A percentile compares a stretch with the other conserved stretches of the same genome.
Conservation (phyloP, 1,140 invertebrate species). For the Euura lappo region DNA sequence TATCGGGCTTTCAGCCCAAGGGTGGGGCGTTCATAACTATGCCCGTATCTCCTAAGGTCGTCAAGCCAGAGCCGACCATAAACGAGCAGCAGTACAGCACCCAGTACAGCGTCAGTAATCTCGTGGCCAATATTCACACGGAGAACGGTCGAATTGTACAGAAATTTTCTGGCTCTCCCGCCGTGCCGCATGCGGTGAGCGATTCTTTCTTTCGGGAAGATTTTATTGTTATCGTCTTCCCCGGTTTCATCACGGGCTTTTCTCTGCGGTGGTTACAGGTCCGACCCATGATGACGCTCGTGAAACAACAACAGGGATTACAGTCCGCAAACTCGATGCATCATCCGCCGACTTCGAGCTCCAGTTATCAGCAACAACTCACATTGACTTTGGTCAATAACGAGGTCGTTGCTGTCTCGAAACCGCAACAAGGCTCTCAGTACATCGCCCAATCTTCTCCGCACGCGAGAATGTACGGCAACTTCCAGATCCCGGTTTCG, state of each 20-base stretch:
- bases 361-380: constrained; percentile 50
- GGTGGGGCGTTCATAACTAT: constrained; percentile 89
- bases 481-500: constrained; percentile 57
- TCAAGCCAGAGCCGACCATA: constrained; percentile 50
- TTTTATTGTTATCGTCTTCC: background rate
- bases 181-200: constrained; percentile 54
- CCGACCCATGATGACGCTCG: constrained; percentile 57
- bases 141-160: constrained; percentile 51
- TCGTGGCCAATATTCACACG: constrained; percentile 47
- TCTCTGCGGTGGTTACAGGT: constrained; percentile 50
- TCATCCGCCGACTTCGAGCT: constrained; percentile 48
- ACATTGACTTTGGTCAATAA: constrained; percentile 56
- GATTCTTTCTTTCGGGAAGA: background rate
- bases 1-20: constrained; percentile 84
- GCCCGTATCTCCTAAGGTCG: constrained; percentile 70
- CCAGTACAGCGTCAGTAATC: constrained; percentile 54
- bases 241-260: constrained; percentile 8
- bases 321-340: constrained; percentile 53
- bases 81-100: constrained; percentile 53
- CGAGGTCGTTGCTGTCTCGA: constrained; percentile 53
- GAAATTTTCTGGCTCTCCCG: constrained; percentile 53
- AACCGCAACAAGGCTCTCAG: constrained; percentile 53
- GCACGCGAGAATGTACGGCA: constrained; percentile 52
- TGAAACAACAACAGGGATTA: constrained; percentile 56
- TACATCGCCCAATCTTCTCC: constrained; percentile 44